Conservation (phyloP, 1,140 invertebrate genomes). For the Drosophila pectinifera region DNA sequence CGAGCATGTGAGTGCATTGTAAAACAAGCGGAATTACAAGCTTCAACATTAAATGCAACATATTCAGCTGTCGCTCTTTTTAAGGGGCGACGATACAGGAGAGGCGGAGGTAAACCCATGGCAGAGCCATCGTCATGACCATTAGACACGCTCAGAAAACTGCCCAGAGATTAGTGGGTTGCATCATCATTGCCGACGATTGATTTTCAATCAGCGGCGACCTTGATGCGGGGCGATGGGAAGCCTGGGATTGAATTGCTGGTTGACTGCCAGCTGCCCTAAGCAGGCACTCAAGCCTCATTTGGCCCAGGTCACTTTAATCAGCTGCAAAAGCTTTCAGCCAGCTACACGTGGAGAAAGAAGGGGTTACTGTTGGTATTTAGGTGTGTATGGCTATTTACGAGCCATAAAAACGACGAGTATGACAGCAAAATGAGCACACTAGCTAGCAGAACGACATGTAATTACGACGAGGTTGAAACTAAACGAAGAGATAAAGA, state of each 20-base stretch:
- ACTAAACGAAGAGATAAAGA: no score
- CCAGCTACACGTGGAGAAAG: neutral
- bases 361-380: neutral
- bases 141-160: slow-evolving; percentile 65
- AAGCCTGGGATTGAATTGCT: slow-evolving; percentile 30
- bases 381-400: no score
- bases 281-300: slow-evolving; percentile 51
- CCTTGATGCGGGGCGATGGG: slow-evolving; percentile 44
- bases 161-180: slow-evolving; percentile 54
- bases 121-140: slow-evolving; percentile 18
- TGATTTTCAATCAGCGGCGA: slow-evolving; percentile 75
- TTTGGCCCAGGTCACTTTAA: slow-evolving; percentile 56
- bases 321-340: slow-evolving; percentile 49
- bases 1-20: slow-evolving; percentile 51
- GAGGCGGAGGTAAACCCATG: neutral
- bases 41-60: slow-evolving; percentile 68
- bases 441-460: no score
- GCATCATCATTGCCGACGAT: slow-evolving; percentile 61
- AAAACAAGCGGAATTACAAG: slow-evolving; percentile 75
- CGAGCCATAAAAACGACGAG: no score
- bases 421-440: no score
- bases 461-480: no score
- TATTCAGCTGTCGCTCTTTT: slow-evolving; percentile 37
- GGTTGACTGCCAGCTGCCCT: slow-evolving; percentile 25
- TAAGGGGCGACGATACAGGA: neutral